Conservation (phyloP, 2,113 vertebrate species). For the Myotis yumanensis region DNA sequence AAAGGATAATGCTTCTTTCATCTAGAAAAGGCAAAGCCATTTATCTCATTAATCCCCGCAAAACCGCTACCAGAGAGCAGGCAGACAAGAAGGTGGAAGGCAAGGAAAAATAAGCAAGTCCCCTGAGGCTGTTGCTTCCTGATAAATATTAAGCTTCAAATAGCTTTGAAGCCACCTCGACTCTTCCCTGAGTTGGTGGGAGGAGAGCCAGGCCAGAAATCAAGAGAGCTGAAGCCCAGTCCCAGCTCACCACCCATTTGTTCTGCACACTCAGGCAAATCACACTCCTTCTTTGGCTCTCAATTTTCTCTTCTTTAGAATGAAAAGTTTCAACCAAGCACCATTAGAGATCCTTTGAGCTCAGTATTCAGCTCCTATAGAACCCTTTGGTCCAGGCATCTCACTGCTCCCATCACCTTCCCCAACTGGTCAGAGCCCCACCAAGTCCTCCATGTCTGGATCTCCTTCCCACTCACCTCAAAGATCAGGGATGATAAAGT, state of each 20-base stretch:
- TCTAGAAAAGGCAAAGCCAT: slow-evolving; percentile 38
- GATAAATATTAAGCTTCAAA: background rate
- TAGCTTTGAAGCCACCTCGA: background rate
- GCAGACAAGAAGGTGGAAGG: slow-evolving; percentile 16
- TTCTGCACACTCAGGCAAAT: background rate
- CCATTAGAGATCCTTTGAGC: background rate
- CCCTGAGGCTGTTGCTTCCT: background rate
- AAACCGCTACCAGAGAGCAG: slow-evolving; percentile 41
- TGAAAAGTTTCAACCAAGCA: background rate
- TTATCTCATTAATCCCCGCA: slow-evolving; percentile 49
- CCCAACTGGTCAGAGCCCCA: background rate
- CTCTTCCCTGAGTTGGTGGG: background rate
- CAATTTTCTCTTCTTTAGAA: background rate
- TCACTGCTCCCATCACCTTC: background rate
- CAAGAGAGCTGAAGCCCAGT: background rate
- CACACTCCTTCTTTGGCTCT: background rate
- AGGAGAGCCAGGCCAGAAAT: background rate
- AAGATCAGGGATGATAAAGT: background rate
- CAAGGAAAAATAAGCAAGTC: background rate
- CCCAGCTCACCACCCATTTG: background rate
- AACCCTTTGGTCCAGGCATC: background rate
- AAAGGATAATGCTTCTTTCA: slow-evolving; percentile 28
- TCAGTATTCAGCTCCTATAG: background rate
- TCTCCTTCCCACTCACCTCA: background rate
- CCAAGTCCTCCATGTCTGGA: fast-evolving